Evolutionary conservation across 2,113 vertebrate genomes (phyloP), one percentile per base, ranked within the genome.

Genomic region (Lethenteron camtschaticum): DNA sequence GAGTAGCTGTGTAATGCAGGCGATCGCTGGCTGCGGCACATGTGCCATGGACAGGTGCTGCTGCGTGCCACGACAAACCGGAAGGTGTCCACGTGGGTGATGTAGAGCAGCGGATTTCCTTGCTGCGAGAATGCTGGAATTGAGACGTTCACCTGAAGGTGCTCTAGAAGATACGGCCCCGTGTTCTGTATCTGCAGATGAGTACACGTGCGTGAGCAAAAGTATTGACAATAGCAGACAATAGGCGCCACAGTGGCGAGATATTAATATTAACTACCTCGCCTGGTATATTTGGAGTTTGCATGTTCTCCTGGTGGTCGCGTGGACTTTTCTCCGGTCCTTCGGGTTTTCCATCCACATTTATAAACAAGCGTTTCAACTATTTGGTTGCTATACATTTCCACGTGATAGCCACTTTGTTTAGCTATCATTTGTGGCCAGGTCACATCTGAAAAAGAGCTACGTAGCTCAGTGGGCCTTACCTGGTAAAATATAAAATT

Each of bases 131-230:
- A 66, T n/a, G 24, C 63, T 66, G 63, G 63, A 66, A 66, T 24
- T 9, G 63, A 66, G 24, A 66, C 24, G 63, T 66, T 66, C 63
- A 66, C n/a, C 63, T 66, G 63, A n/a, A 66, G 63, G n/a, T 66
- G n/a, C 24, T 24, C 63, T 24, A 66, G 10, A 24, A 16, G n/a
- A 11, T 66, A 66, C 24, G n/a, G n/a, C n/a, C 63, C 63, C n/a
- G 24, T 66, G 24, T 66, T 66, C n/a, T 66, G 9, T 16, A 66
- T 66, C 63, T 66, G 63, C 24, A 16, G 8, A 66, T n/a, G 24
- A n/a, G 63, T 24, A 66, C 63, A 66, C 63, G 63, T 14, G 24
- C 10, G n/a, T 24, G 24, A 16, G 10, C 24, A 66, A 13, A 66
- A n/a, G 2, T 66, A 66, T 9, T 66, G 8, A 2, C 24, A n/a